Base-by-base conservation (phyloP, 2,797 vertebrate species). In the Staurois parvus region DNA sequence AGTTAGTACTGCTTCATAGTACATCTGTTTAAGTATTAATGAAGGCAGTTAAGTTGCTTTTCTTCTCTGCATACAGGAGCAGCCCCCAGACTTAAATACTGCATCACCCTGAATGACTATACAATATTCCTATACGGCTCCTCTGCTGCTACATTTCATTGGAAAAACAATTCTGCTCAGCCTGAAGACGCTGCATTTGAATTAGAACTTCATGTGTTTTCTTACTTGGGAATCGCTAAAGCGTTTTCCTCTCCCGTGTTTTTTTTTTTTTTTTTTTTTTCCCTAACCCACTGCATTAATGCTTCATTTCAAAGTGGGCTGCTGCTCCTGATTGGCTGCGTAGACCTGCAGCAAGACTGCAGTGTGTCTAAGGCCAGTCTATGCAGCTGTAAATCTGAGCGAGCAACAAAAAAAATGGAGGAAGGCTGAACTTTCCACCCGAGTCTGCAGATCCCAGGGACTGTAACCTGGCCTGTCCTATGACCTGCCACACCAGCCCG, bases 311-410 rank as follows among this genome's bases (percentile, higher is more conserved):
- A 72, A 83, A 83, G 77, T 68, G 56, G 42, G 79, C 42, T 78
- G 79, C 28, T 72, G 67, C 72, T 77, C 69, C 85, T 82, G 85
- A 82, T 86, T 86, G 85, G 85, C 85, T 78, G 79, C 13, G 30
- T 72, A 81, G 73, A 72, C 85, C 85, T 83, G 79, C 85, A 86
- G 85, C 79, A 73, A 45, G 81, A 76, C 85, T 86, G 79, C 85
- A 86, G 59, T 83, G 68, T 86, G 74, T 82, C 64, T 72, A 72
- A 52, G 79, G 75, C 69, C 73, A 52, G 48, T 59, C 72, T 70
- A 9, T 76, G 79, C 72, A 81, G 72, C 79, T 86, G 72, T 21
- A 74, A 82, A 72, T 72, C 21, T 42, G 24, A 68, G 56, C 76
- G 21, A 19, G 56, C 37, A 79, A 73, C 40, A 78, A 73, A 64